Percentiles rank a stretch among this genome's conserved stretches.
Evolutionary conservation across 1,140 invertebrate species (phyloP).

Genomic region (Heliconius congener): DNA sequence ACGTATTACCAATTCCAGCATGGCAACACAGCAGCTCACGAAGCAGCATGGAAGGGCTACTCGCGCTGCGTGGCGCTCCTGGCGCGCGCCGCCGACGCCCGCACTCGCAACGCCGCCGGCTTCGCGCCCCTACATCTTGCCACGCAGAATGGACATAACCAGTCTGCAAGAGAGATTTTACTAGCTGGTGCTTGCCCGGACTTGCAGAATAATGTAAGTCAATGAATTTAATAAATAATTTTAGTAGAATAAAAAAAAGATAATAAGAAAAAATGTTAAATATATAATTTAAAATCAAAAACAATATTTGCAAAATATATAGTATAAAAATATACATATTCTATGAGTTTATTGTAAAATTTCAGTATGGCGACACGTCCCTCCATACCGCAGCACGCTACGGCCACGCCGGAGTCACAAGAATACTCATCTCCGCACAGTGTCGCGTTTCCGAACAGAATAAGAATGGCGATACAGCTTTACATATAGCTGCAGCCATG

Average conservation of each 20-base stretch:
- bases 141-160: constrained; percentile 98
- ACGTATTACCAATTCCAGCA: constrained; percentile 82
- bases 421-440: constrained; percentile 95
- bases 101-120: constrained; percentile 91
- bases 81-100: constrained; percentile 85
- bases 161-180: constrained; percentile 93
- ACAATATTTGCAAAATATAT: too few relatives aligned
- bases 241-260: too few relatives aligned
- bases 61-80: constrained; percentile 91
- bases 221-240: too few relatives aligned
- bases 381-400: constrained; percentile 96
- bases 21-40: constrained; percentile 96
- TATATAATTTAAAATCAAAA: too few relatives aligned
- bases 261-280: too few relatives aligned
- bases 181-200: constrained; percentile 93
- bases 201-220: constrained; percentile 93
- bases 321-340: neutral
- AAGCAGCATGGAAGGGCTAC: constrained; percentile 96
- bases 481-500: constrained; percentile 97
- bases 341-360: constrained; percentile 41
- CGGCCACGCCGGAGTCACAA: constrained; percentile 96
- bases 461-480: constrained; percentile 96
- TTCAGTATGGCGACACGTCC: constrained; percentile 96
- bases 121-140: constrained; percentile 96
- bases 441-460: constrained; percentile 95